Percentiles rank a stretch among this genome's conserved stretches.
Conservation (phyloP, 2,113 vertebrate genomes). For the Odontophorus gujanensis region DNA sequence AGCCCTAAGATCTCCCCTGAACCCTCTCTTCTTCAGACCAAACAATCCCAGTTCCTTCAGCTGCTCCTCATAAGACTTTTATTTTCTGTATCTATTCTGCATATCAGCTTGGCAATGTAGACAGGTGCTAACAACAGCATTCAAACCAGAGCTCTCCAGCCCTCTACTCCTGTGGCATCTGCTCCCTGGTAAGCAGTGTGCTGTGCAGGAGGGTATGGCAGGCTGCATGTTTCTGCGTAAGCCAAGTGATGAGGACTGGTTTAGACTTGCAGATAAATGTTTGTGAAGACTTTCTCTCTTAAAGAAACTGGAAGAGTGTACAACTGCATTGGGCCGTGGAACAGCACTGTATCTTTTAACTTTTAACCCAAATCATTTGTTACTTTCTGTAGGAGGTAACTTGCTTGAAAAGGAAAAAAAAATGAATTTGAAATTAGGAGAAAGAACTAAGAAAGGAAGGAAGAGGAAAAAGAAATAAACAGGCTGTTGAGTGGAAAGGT, state of each 20-base stretch:
- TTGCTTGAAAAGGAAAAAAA: background rate
- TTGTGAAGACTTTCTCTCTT: background rate
- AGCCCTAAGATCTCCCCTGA: no score
- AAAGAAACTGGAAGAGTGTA: background rate
- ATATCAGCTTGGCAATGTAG: background rate
- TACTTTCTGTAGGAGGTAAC: background rate
- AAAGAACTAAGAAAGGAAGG: background rate
- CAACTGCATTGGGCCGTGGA: background rate
- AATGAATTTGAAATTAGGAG: background rate
- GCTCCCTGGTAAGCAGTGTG: background rate
- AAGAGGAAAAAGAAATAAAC: background rate
- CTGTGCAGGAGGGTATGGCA: background rate
- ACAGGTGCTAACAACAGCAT: accelerated
- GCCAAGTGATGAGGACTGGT: background rate
- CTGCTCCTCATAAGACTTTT: no score
- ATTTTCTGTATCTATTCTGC: background rate
- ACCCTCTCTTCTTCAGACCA: no score
- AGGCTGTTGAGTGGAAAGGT: background rate
- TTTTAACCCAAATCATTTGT: background rate
- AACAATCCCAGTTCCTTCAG: no score
- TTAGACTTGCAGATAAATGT: background rate
- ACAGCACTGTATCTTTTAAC: background rate
- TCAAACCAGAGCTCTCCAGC: background rate
- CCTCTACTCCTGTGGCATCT: background rate
- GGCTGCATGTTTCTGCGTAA: background rate